Evolutionary conservation across 2,888 invertebrate genomes (phyloP), one percentile per base, ranked within the genome.

Genomic region (Pantelozetes paolii): DNA sequence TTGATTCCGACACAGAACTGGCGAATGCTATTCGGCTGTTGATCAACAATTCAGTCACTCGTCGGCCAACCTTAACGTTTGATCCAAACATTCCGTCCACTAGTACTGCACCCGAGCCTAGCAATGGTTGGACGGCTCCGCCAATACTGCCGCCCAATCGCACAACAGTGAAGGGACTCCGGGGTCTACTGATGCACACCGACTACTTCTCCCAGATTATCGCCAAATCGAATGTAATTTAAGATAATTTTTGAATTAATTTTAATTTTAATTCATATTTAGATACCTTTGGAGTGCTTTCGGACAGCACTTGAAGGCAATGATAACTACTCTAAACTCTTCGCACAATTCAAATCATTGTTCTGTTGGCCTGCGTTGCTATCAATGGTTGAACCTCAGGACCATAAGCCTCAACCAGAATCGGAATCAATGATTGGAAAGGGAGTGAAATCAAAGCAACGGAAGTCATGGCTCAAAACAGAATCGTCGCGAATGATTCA

Each of bases 361-460:
- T 71, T 71, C 48, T 28, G 13, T 57, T 71, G 71, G 71, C 71
- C 71, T 50, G 71, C 71, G 13, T n/a, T 71, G 32, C 11, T 71
- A 8, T 71, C 71, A 18, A 36, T 57, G 57, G 11, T 23, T 0
- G 48, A 71, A 28, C 45, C 71, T 18, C 71, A 50, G 1, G 71
- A 69, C 2, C 69, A 26, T 1, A 13, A 23, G n/a, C 64, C 36
- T 8, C 57, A 57, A 57, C 11, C 15, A n/a, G 20, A n/a, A 5
- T n/a, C 15, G 3, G 15, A n/a, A 48, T 6, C 6, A 20, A 5
- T 20, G n/a, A 59, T 2, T 28, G 30, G 1, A 6, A 54, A 23
- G 23, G 54, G 13, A 2, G n/a, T 6, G 2, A 32, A 36, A 42
- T 15, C 32, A 1, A 36, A 40, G 18, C 30, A 59, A 15, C 67